A percentile compares a stretch with the other conserved stretches of the same genome.
These are phyloP conservation scores for Pseudorhombus dupliciocellatus DNA, from an alignment of 2,113 vertebrate species.

Conservation along the genomic window DNA sequence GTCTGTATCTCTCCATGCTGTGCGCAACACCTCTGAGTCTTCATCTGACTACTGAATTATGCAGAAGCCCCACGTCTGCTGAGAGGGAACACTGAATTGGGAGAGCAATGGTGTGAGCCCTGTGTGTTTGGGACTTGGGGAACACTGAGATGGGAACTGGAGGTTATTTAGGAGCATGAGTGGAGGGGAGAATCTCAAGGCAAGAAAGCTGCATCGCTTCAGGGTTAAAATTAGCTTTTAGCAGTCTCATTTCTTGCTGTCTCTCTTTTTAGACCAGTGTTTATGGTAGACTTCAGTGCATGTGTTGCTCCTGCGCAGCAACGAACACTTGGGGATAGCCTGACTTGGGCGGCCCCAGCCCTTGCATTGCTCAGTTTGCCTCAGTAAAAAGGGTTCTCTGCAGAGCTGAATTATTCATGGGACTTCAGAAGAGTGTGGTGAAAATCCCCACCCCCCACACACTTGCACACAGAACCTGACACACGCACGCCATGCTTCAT, in stretches of 20 bases:
- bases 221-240: slow-evolving; percentile 7
- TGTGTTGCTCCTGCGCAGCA: slow-evolving; percentile 44
- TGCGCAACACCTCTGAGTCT: slow-evolving; percentile 47
- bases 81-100: slow-evolving; percentile 36
- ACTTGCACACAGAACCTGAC: slow-evolving; percentile 61
- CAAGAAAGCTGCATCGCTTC: slow-evolving; percentile 18
- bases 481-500: slow-evolving; percentile 33
- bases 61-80: slow-evolving; percentile 58
- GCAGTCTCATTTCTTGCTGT: not conserved
- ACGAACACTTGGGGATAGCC: slow-evolving; percentile 57
- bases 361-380: slow-evolving; percentile 53
- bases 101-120: slow-evolving; percentile 13
- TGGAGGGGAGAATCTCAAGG: not conserved
- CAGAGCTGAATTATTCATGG: slow-evolving; percentile 83
- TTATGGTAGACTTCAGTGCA: slow-evolving; percentile 36
- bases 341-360: slow-evolving; percentile 44
- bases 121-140: slow-evolving; percentile 19
- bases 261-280: slow-evolving; percentile 6
- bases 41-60: slow-evolving; percentile 70
- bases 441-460: slow-evolving; percentile 68
- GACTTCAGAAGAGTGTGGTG: slow-evolving; percentile 71
- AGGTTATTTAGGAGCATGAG: slow-evolving; percentile 24
- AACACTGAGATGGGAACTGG: slow-evolving; percentile 14
- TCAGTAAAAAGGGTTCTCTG: slow-evolving; percentile 74
- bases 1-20: slow-evolving; percentile 31